phyloP scores from a whole-genome alignment of 2,797 vertebrate species.

The Echiichthys vipera region DNA sequence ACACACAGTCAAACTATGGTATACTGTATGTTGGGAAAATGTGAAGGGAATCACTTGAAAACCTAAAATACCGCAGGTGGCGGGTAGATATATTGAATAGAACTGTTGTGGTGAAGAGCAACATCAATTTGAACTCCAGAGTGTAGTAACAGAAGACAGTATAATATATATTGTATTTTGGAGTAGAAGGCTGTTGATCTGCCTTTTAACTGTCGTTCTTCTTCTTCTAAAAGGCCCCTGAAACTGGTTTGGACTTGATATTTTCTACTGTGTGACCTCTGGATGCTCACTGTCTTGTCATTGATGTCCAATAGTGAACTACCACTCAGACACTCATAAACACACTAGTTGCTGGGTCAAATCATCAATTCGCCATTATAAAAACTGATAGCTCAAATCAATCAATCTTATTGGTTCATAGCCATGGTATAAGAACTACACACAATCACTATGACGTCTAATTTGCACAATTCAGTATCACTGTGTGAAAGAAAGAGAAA shows the following conservation, averaged over 20 bases:
- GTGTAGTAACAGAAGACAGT: constrained; percentile 32
- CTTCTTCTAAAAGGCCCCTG: constrained; percentile 8
- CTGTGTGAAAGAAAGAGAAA: too few species aligned
- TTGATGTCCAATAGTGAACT: background rate
- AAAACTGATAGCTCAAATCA: too few species aligned
- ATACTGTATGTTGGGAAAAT: constrained; percentile 15
- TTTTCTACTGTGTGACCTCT: constrained; percentile 6
- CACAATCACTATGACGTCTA: too few species aligned
- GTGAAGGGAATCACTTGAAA: constrained; percentile 18
- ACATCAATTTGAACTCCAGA: constrained; percentile 38
- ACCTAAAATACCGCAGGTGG: constrained; percentile 31
- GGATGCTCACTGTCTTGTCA: background rate
- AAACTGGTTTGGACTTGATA: too few species aligned
- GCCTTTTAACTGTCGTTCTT: constrained; percentile 19
- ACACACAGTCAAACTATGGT: constrained; percentile 24
- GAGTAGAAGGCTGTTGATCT: constrained; percentile 29
- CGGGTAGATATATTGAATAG: constrained; percentile 33
- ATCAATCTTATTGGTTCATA: too few species aligned
- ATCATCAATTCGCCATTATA: background rate
- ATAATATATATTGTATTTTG: constrained; percentile 33
- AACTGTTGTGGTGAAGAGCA: constrained; percentile 17
- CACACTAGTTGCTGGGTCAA: background rate
- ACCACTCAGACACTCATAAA: background rate
- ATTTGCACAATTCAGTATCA: too few species aligned
- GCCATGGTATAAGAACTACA: too few species aligned